These are phyloP conservation scores for Tenualosa ilisha DNA, from an alignment of 2,797 vertebrate species.

Conservation along the genomic window DNA sequence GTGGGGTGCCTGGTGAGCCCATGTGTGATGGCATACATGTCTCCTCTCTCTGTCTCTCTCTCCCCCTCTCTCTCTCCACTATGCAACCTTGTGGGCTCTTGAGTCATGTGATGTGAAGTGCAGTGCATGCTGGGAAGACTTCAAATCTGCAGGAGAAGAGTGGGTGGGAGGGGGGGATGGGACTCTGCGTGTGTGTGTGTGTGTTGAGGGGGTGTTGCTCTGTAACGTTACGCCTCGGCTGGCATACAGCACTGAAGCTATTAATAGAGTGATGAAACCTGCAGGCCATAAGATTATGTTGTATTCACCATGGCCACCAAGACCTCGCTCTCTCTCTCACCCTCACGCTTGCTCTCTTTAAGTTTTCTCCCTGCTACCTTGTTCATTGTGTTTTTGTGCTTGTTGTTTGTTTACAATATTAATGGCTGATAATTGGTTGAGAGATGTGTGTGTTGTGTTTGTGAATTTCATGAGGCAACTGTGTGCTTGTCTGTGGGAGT, in stretches of 20 bases:
- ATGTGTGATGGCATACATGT: not conserved
- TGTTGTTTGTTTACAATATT: conserved; percentile 24
- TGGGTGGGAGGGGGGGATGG: conserved; percentile 29
- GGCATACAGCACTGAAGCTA: conserved; percentile 52
- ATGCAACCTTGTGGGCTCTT: conserved; percentile 32
- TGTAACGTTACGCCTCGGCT: conserved; percentile 50
- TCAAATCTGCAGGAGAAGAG: conserved; percentile 28
- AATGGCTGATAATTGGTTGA: not conserved
- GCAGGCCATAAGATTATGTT: conserved; percentile 23
- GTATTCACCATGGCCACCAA: conserved; percentile 40
- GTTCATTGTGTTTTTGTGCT: not conserved
- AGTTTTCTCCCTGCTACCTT: not conserved
- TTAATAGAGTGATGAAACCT: conserved; percentile 38
- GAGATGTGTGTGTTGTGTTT: conserved; percentile 9
- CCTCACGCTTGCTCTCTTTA: not conserved
- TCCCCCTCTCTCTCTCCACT: conserved; percentile 23
- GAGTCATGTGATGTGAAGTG: conserved; percentile 40
- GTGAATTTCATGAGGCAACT: not conserved
- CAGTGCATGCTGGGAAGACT: conserved; percentile 27
- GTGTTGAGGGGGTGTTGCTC: conserved; percentile 39
- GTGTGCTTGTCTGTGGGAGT: not conserved
- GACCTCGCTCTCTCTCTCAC: not conserved
- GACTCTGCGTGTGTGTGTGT: conserved; percentile 17
- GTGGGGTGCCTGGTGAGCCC: not conserved
- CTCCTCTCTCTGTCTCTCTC: not conserved